Percentiles rank a stretch among this genome's conserved stretches.
phyloP scores from a whole-genome alignment of 2,797 vertebrate species.

The Epinephelus coioides region DNA sequence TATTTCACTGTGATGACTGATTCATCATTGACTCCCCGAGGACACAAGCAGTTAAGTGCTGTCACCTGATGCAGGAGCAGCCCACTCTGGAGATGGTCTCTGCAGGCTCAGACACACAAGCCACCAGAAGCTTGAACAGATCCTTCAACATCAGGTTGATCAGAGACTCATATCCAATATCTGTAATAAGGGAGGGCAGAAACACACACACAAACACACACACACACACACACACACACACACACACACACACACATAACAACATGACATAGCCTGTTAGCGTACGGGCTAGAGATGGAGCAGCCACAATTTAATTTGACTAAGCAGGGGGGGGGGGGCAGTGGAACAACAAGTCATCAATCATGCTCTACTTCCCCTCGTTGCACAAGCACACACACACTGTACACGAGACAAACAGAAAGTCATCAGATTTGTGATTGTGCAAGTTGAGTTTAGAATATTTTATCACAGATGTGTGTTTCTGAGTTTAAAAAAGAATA shows the following conservation, averaged over 20 bases:
- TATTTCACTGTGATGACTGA: background rate
- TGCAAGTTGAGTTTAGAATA: background rate
- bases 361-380: slow-evolving; percentile 30
- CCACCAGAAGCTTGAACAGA: slow-evolving; percentile 94
- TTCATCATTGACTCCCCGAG: too few species aligned
- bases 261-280: background rate
- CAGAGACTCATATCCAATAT: slow-evolving; percentile 95
- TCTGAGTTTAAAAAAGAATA: background rate
- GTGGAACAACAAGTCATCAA: slow-evolving; percentile 11
- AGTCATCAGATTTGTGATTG: background rate
- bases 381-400: background rate
- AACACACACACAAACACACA: slow-evolving; percentile 1
- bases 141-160: slow-evolving; percentile 97
- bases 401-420: background rate
- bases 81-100: slow-evolving; percentile 98
- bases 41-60: rapidly evolving
- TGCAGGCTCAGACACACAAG: slow-evolving; percentile 95
- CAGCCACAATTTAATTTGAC: slow-evolving; percentile 15
- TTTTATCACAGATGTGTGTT: background rate
- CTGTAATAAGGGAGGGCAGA: slow-evolving; percentile 73
- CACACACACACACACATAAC: slow-evolving; percentile 15
- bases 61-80: slow-evolving; percentile 98
- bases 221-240: background rate
- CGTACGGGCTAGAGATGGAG: background rate
- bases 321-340: slow-evolving; percentile 3